phyloP scores from a whole-genome alignment of 64 coral and sea anemone genomes.

The Trachythela sp. region DNA sequence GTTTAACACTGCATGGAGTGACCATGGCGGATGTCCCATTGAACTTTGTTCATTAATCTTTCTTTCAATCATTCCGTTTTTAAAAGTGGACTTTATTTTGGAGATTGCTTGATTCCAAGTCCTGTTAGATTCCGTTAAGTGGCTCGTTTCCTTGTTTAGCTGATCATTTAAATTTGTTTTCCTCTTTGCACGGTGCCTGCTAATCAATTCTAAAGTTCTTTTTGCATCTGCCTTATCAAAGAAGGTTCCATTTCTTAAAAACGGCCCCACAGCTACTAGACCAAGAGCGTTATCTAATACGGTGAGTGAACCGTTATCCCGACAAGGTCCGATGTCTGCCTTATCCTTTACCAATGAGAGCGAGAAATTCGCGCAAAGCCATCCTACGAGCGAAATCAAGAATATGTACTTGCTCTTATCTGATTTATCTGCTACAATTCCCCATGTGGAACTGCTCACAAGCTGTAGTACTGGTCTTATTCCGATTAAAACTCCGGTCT shows the following conservation, averaged over 20 bases:
- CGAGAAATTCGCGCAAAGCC: constrained; percentile 65
- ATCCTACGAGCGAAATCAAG: constrained; percentile 61
- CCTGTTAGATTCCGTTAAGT: neutral
- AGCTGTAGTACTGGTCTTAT: constrained; percentile 72
- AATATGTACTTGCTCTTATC: constrained; percentile 66
- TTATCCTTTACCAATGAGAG: constrained; percentile 56
- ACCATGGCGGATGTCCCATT: constrained; percentile 64
- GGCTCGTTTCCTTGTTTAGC: neutral
- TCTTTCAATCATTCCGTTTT: neutral
- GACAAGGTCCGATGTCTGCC: constrained; percentile 43
- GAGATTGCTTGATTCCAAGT: neutral
- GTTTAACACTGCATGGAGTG: constrained; percentile 67
- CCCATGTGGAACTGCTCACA: constrained; percentile 64
- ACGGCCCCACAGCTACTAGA: neutral
- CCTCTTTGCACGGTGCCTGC: neutral
- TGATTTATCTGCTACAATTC: constrained; percentile 62
- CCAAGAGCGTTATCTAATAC: constrained; percentile 31
- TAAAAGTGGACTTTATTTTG: neutral
- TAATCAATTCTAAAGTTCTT: neutral
- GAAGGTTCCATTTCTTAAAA: neutral
- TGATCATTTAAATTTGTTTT: neutral
- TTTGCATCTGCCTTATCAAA: neutral
- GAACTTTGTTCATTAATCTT: constrained; percentile 2
- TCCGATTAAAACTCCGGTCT: constrained; percentile 78
- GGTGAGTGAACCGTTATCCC: constrained; percentile 50